These are phyloP conservation scores for Pediacus dermestoides DNA, from an alignment of 2,888 invertebrate species.

Conservation along the genomic window DNA sequence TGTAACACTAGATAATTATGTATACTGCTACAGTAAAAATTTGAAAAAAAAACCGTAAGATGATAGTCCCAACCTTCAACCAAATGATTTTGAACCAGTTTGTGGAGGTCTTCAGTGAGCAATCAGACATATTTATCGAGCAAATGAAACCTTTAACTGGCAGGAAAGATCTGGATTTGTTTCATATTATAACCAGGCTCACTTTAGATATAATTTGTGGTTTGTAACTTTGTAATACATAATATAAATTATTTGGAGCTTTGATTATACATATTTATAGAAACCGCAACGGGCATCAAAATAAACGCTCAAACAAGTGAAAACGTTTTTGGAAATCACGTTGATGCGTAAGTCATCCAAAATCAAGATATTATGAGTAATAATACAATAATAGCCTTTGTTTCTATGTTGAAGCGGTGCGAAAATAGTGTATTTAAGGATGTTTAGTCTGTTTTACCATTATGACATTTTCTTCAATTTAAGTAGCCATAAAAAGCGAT, in stretches of 20 bases:
- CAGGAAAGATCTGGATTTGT: slow-evolving; percentile 53
- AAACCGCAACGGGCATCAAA: no score
- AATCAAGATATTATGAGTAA: neutral
- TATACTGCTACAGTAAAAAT: no score
- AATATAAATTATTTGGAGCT: no score
- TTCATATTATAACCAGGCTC: no score
- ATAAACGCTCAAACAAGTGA: neutral
- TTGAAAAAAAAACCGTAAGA: slow-evolving; percentile 59
- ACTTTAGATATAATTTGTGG: no score
- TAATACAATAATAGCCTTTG: neutral
- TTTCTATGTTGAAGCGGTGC: slow-evolving; percentile 27
- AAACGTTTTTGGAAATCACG: neutral
- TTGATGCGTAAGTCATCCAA: neutral
- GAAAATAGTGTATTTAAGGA: slow-evolving; percentile 28
- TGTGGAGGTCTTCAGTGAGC: slow-evolving; percentile 58
- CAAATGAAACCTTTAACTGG: slow-evolving; percentile 47
- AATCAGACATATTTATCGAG: slow-evolving; percentile 53
- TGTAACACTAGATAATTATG: no score
- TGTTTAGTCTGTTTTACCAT: slow-evolving; percentile 30
- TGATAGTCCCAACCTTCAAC: slow-evolving; percentile 62
- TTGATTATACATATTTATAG: no score
- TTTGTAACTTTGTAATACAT: no score
- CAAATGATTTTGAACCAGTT: slow-evolving; percentile 61
- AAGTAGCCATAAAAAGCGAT: slow-evolving; percentile 20
- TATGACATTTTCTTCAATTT: slow-evolving; percentile 25